Percentiles rank a stretch among this genome's conserved stretches.
Evolutionary conservation across 2,888 invertebrate genomes (phyloP).

Genomic region (Ditylenchus weischeri): DNA sequence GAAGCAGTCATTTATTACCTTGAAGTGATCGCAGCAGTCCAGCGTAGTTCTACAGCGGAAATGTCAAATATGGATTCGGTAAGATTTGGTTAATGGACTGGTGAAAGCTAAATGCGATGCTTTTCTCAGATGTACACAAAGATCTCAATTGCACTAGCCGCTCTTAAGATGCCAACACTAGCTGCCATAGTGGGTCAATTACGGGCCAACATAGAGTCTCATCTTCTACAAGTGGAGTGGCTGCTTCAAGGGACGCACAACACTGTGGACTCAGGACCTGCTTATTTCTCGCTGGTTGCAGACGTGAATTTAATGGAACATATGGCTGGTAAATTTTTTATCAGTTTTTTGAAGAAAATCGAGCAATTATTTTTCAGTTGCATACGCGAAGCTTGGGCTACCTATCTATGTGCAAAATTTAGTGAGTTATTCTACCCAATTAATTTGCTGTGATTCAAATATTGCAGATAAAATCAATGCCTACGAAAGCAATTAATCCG

Average conservation of each 20-base stretch:
- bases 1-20: slow-evolving; percentile 21
- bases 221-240: slow-evolving; percentile 25
- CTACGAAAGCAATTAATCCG: slow-evolving; percentile 21
- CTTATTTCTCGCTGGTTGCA: slow-evolving; percentile 36
- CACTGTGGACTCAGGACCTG: slow-evolving; percentile 34
- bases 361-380: background rate
- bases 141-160: slow-evolving; percentile 12
- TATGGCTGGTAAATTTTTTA: slow-evolving; percentile 28
- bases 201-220: slow-evolving; percentile 24
- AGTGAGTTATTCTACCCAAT: slow-evolving; percentile 9
- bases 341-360: too few relatives aligned
- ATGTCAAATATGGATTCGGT: slow-evolving; percentile 15
- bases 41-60: slow-evolving; percentile 19
- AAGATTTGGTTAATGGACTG: background rate
- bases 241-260: slow-evolving; percentile 25
- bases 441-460: background rate
- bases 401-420: slow-evolving; percentile 19
- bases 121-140: slow-evolving; percentile 22
- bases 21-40: slow-evolving; percentile 18
- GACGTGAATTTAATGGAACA: slow-evolving; percentile 31
- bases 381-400: slow-evolving; percentile 15
- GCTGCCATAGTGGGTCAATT: slow-evolving; percentile 36
- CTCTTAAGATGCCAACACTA: slow-evolving; percentile 31
- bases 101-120: too few relatives aligned
- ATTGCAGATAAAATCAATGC: slow-evolving; percentile 17